Evolutionary conservation across 2,888 invertebrate species (phyloP).

Genomic region (Perizoma affinitatum): DNA sequence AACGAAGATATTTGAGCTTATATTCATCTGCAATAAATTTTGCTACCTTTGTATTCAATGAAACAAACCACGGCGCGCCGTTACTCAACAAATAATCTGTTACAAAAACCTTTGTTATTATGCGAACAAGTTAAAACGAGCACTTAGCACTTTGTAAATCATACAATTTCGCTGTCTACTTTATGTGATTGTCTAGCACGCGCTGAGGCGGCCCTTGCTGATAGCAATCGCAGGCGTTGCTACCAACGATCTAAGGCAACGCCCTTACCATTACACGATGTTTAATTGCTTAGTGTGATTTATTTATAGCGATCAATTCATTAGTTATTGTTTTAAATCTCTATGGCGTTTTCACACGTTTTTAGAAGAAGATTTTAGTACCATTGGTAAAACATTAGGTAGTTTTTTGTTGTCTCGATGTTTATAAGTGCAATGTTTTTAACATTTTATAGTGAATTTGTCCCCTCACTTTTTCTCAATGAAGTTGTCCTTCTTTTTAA

Average conservation of each 20-base stretch:
- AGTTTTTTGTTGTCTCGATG: too few relatives aligned
- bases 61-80: slow-evolving; percentile 8
- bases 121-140: slow-evolving; percentile 62
- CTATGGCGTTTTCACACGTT: slow-evolving; percentile 35
- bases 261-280: slow-evolving; percentile 66
- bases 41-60: too few relatives aligned
- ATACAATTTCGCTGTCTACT: slow-evolving; percentile 62
- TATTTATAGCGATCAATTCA: slow-evolving; percentile 57
- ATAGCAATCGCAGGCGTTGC: slow-evolving; percentile 74
- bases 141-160: slow-evolving; percentile 67
- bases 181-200: slow-evolving; percentile 64
- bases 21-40: too few relatives aligned
- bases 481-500: slow-evolving; percentile 29
- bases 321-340: slow-evolving; percentile 33
- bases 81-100: slow-evolving; percentile 35
- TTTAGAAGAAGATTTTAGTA: too few relatives aligned
- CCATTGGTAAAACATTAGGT: neutral
- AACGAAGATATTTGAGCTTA: too few relatives aligned
- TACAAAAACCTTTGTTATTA: slow-evolving; percentile 48
- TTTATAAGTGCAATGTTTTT: neutral
- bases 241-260: slow-evolving; percentile 62
- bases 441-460: slow-evolving; percentile 6
- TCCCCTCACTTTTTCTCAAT: slow-evolving; percentile 13
- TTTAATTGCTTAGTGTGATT: slow-evolving; percentile 68
- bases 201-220: slow-evolving; percentile 66